Base-by-base conservation (phyloP, 2,797 vertebrate genomes). In the Propithecus deckenii region DNA sequence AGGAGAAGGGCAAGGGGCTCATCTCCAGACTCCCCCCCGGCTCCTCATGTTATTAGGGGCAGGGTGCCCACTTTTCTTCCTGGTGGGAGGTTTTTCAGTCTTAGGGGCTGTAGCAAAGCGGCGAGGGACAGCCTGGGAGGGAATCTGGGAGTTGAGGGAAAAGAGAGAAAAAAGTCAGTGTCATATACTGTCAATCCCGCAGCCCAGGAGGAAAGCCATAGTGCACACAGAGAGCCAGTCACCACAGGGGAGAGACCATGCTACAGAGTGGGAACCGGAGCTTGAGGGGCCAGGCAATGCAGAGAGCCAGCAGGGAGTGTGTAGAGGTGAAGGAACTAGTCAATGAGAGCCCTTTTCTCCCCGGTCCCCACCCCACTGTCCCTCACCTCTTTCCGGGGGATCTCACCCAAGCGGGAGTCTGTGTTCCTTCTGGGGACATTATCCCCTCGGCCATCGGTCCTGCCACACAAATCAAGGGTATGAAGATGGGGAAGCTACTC, bases 311-410 rank as follows among this genome's bases (percentile, higher is more conserved):
- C 22, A 15, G 76, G 15, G 17, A 32, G 23, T 38, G 38, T 9
- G 55, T 2, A 9, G 52, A 48, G 8, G 2, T 63, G 20, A 61
- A 46, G 61, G 85, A 50, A 22, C 0, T 2, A 30, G 43, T 57
- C 84, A 46, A 4, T 2, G 41, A 69, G 79, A 57, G 30, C 23
- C 93, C 71, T 35, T 25, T 71, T 43, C 5, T 20, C 67, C 63
- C 72, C 63, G 17, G 7, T 7, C 71, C 72, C 89, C n/a, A 59
- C 84, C 63, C 41, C 17, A 41, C 57, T 78, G 61, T 35, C 59
- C 57, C 97, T 98, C 91, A 98, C 98, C 98, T 98, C 98, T 95
- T 96, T 98, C 95, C 98, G 96, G 74, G 95, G 88, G 41, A 94
- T 79, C 81, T 98, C 98, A 92, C 94, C 94, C 96, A 97, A 80